A percentile compares a stretch with the other conserved stretches of the same genome.
Conservation (phyloP, 2,888 invertebrate genomes). For the Hyposoter dolosus region DNA sequence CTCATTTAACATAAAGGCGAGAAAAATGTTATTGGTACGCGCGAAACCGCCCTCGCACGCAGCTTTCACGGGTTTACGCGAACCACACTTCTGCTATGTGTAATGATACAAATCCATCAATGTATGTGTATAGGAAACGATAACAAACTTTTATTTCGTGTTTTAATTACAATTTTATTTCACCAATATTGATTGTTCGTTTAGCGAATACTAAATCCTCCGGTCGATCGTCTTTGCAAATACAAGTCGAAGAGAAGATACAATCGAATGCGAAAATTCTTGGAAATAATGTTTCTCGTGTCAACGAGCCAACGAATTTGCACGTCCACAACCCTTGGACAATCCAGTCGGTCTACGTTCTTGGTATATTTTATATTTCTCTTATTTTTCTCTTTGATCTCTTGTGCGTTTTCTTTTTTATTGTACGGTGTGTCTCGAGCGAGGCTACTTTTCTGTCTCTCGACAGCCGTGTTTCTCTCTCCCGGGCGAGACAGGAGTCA, state of each 20-base stretch:
- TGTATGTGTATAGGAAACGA: neutral
- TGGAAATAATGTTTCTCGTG: neutral
- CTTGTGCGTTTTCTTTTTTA: conserved; percentile 27
- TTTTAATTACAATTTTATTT: neutral
- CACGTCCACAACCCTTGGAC: conserved; percentile 13
- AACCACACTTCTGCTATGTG: neutral
- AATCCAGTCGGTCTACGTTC: conserved; percentile 8
- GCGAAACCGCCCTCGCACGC: conserved; percentile 48
- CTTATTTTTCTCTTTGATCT: conserved; percentile 30
- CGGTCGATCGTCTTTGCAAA: neutral
- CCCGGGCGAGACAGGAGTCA: conserved; percentile 77
- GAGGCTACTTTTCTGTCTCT: conserved; percentile 61
- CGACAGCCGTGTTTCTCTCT: conserved; percentile 72
- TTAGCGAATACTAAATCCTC: neutral
- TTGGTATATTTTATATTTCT: conserved; percentile 12
- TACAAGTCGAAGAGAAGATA: conserved; percentile 2
- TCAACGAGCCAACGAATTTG: conserved; percentile 2
- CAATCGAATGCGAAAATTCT: neutral
- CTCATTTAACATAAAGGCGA: conserved; percentile 42
- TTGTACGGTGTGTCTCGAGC: conserved; percentile 44
- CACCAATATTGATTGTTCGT: neutral
- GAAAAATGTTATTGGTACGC: conserved; percentile 20
- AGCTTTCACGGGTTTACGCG: conserved; percentile 27
- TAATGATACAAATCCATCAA: conserved; percentile 7
- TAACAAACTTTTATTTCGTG: neutral